phyloP scores from a whole-genome alignment of 2,113 vertebrate genomes.

The Prietella phreatophila region DNA sequence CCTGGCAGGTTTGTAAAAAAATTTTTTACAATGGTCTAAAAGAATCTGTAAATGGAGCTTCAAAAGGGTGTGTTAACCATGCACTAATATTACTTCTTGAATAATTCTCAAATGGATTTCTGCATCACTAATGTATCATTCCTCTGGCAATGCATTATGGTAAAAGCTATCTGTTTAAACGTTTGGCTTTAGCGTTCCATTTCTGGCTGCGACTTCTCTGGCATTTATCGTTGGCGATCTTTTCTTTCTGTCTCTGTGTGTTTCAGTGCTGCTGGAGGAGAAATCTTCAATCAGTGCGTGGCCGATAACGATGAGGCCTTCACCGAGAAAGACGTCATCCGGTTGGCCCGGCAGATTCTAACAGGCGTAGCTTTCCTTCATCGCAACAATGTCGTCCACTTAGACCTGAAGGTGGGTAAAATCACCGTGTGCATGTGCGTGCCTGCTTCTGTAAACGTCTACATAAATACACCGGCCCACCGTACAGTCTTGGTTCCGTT shows the following conservation, averaged over 20 bases:
- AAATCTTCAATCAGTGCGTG: conserved; percentile 93
- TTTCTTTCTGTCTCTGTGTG: conserved; percentile 39
- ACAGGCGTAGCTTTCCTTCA: conserved; percentile 88
- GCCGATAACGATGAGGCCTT: conserved; percentile 91
- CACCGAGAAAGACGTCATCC: conserved; percentile 89
- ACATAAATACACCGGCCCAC: background rate
- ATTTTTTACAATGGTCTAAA: conserved; percentile 11
- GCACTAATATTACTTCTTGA: background rate
- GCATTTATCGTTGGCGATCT: conserved; percentile 27
- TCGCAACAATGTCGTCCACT: conserved; percentile 84
- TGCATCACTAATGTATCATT: background rate
- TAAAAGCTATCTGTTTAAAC: background rate
- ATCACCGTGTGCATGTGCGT: background rate
- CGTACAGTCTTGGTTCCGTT: background rate
- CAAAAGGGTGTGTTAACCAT: background rate
- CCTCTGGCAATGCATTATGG: background rate
- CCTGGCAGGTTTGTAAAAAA: background rate
- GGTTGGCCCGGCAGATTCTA: conserved; percentile 88
- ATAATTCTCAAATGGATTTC: background rate
- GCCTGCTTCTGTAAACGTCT: background rate
- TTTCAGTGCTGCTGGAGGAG: conserved; percentile 88
- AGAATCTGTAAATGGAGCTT: background rate
- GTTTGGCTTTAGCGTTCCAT: background rate
- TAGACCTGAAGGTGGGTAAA: conserved; percentile 86
- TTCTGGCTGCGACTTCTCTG: background rate